Evolutionary conservation across 1,140 invertebrate species (phyloP).

Genomic region (Geopemphigus sp.): DNA sequence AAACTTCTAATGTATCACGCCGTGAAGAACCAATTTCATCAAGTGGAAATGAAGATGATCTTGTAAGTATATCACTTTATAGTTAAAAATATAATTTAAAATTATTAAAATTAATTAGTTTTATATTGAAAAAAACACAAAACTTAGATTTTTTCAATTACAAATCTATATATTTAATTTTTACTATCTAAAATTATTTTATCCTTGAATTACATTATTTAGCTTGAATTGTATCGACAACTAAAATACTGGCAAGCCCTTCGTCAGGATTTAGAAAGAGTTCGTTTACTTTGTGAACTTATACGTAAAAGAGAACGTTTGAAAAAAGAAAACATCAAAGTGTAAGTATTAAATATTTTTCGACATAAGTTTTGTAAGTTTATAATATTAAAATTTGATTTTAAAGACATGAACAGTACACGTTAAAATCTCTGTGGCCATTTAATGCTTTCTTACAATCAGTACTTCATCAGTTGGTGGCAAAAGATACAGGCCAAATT

Average conservation of each 20-base stretch:
- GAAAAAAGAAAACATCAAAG: slow-evolving; percentile 83
- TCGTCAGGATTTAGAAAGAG: slow-evolving; percentile 90
- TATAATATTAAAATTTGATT: slow-evolving; percentile 12
- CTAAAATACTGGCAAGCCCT: slow-evolving; percentile 93
- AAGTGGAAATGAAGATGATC: slow-evolving; percentile 53
- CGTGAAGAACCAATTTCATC: slow-evolving; percentile 52
- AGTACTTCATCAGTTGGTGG: slow-evolving; percentile 72
- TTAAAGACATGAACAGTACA: slow-evolving; percentile 70
- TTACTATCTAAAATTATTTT: not conserved
- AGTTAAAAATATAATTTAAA: not conserved
- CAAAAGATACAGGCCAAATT: slow-evolving; percentile 80
- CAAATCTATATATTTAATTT: not conserved
- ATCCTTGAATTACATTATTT: slow-evolving; percentile 45
- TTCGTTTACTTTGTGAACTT: slow-evolving; percentile 87
- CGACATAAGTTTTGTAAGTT: slow-evolving; percentile 11
- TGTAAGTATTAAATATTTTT: slow-evolving; percentile 56
- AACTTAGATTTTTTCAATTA: not conserved
- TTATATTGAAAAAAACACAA: not conserved
- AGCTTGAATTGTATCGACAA: slow-evolving; percentile 73
- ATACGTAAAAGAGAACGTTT: slow-evolving; percentile 93
- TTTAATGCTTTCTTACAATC: slow-evolving; percentile 73
- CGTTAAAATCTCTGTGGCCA: slow-evolving; percentile 78
- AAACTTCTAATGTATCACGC: slow-evolving; percentile 58
- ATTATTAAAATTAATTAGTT: not conserved
- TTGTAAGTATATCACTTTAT: slow-evolving; percentile 51